Base-by-base conservation (phyloP, 2,888 invertebrate genomes). In the Bruchidius siliquastri region DNA sequence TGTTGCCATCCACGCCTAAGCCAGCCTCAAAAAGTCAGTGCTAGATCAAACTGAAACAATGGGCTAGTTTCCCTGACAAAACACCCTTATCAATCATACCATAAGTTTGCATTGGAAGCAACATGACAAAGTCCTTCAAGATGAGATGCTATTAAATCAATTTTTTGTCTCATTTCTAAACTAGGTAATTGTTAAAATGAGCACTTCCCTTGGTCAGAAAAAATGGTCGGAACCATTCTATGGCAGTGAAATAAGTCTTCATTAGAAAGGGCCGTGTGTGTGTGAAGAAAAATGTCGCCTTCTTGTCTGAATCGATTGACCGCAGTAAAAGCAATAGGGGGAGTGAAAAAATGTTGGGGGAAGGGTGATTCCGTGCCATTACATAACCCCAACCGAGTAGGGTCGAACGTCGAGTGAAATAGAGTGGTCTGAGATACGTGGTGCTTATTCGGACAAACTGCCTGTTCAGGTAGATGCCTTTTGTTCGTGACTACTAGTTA, bases 291-390 rank as follows among this genome's bases (percentile, higher is more conserved):
- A 72, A 69, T 22, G 66, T 69, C 69, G 22, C 30, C 67, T 70
- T 68, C 66, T 67, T 74, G 22, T 74, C 67, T 20, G 71, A 72
- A 71, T 74, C 72, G 71, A 74, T 73, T 74, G 74, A 74, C 72
- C 72, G 69, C 72, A 67, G 67, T 74, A 30, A 73, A 73, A 72
- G 72, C 68, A 71, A 69, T 68, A 72, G 71, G 69, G 75, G 73
- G 73, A 70, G 73, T 68, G 75, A 70, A 72, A 72, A 71, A 73
- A 73, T 73, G n/a, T 68, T 26, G 70, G 75, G 73, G 72, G 30
- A 72, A 75, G 75, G 75, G 75, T 70, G 75, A 69, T 26, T 49
- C 32, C 73, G 72, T 70, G 72, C 73, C 75, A 66, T 73, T 72
- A 75, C 75, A 73, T 72, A 74, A 72, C 74, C 69, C 74, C 69